These are phyloP conservation scores for Augochlorella aurata DNA, from an alignment of 2,888 invertebrate genomes.

Conservation along the genomic window DNA sequence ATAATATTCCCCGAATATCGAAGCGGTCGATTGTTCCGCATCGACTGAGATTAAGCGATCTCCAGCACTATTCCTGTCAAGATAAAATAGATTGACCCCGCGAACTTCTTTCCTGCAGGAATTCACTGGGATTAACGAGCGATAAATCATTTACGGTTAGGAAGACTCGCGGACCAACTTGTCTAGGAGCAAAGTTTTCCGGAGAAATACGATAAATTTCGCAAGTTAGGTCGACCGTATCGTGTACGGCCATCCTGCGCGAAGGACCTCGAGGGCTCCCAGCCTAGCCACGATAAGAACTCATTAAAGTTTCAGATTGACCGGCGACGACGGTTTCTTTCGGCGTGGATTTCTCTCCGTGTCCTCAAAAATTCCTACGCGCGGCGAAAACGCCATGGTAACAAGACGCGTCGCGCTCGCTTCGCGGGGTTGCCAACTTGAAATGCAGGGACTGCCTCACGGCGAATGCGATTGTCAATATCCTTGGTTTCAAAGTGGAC, in stretches of 20 bases:
- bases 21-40: background rate
- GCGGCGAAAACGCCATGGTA: conserved; percentile 28
- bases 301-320: conserved; percentile 47
- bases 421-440: conserved; percentile 23
- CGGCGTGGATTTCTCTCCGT: conserved; percentile 4
- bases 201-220: conserved; percentile 3
- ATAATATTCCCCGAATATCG: background rate
- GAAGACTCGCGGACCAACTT: background rate
- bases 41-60: background rate
- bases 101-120: background rate
- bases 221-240: background rate
- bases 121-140: background rate
- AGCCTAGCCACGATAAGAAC: conserved; percentile 31
- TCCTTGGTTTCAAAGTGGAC: conserved; percentile 3
- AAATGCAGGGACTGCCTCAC: conserved; percentile 1
- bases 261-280: background rate
- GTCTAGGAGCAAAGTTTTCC: background rate
- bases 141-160: background rate
- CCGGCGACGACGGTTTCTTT: conserved; percentile 12
- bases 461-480: conserved; percentile 24
- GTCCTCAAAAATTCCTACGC: conserved; percentile 19
- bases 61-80: background rate
- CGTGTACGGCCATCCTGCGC: background rate
- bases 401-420: conserved; percentile 13
- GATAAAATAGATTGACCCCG: background rate